Percentiles rank a stretch among this genome's conserved stretches.
Conservation (phyloP, 1,140 invertebrate genomes). For the Pinna nobilis region DNA sequence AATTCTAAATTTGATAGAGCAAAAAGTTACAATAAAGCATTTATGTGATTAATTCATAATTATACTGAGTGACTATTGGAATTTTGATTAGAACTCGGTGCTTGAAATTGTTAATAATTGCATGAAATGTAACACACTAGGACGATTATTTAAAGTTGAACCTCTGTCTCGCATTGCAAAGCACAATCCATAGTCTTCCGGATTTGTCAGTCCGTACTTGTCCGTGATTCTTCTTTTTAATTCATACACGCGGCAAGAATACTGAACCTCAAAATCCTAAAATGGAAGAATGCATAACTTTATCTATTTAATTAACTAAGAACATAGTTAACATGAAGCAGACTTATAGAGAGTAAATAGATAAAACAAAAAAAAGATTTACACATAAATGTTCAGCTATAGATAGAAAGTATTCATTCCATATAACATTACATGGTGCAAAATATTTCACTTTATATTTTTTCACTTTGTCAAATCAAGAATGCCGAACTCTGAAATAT, state of each 20-base stretch:
- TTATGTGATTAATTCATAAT: too few relatives aligned
- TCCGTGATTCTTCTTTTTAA: slow-evolving; percentile 53
- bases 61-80: too few relatives aligned
- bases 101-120: too few relatives aligned
- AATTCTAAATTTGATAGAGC: too few relatives aligned
- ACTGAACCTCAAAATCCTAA: slow-evolving; percentile 56
- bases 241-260: slow-evolving; percentile 50
- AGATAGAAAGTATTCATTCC: neutral
- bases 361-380: neutral
- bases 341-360: neutral
- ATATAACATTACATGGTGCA: neutral
- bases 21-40: too few relatives aligned
- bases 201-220: slow-evolving; percentile 45
- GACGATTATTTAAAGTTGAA: slow-evolving; percentile 42
- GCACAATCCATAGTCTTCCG: slow-evolving; percentile 65
- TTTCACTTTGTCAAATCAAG: neutral
- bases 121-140: too few relatives aligned
- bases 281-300: too few relatives aligned
- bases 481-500: too few relatives aligned
- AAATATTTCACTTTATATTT: neutral
- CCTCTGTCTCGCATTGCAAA: slow-evolving; percentile 59
- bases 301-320: too few relatives aligned
- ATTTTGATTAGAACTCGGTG: too few relatives aligned
- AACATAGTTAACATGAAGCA: too few relatives aligned
- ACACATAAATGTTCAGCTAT: neutral